Evolutionary conservation across 2,797 vertebrate genomes (phyloP).

Genomic region (Glossophaga mutica): DNA sequence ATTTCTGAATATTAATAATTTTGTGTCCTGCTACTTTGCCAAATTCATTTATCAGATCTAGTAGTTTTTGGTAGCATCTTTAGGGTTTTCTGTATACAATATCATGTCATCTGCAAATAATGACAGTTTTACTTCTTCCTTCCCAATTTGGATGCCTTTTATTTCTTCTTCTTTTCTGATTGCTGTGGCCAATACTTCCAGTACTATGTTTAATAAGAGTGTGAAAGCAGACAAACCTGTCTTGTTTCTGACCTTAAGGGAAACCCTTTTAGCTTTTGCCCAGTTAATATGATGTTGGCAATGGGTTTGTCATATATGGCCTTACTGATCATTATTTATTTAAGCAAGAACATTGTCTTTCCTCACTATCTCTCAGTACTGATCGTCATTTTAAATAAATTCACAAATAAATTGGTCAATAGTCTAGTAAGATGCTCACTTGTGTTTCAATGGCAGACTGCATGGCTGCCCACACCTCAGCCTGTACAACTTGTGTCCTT

Average conservation of each 20-base stretch:
- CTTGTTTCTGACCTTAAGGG: neutral
- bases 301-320: neutral
- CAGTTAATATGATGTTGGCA: neutral
- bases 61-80: neutral
- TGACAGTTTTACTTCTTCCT: neutral
- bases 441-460: neutral
- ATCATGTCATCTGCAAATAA: neutral
- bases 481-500: conserved; percentile 4
- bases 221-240: neutral
- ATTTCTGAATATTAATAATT: neutral
- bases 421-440: neutral
- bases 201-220: neutral
- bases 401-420: conserved; percentile 35
- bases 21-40: neutral
- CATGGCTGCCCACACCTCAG: neutral
- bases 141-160: neutral
- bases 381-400: conserved; percentile 23
- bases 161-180: neutral
- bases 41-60: neutral
- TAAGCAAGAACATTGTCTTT: conserved; percentile 21
- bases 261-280: neutral
- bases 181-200: neutral
- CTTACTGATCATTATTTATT: conserved; percentile 29
- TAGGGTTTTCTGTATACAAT: neutral
- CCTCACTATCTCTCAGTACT: neutral